phyloP scores from a whole-genome alignment of 2,797 vertebrate species.

The Dallia pectoralis region DNA sequence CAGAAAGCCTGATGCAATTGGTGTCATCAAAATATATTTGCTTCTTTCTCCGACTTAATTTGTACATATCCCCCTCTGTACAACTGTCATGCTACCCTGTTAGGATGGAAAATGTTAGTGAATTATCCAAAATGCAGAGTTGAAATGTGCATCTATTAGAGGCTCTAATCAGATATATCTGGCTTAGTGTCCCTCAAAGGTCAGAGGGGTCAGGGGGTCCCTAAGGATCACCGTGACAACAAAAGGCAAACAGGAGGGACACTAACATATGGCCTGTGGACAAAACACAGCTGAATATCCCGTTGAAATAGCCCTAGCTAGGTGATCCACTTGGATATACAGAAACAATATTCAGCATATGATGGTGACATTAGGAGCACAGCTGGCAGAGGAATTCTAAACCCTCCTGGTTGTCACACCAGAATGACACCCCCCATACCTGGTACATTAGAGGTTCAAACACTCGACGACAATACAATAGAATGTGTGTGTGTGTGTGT shows the following conservation, averaged over 20 bases:
- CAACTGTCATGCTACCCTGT: neutral
- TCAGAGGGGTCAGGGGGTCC: slow-evolving; percentile 62
- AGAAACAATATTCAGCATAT: slow-evolving; percentile 56
- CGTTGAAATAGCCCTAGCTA: slow-evolving; percentile 46
- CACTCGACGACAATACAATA: neutral
- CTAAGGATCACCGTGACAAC: slow-evolving; percentile 64
- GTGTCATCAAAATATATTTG: neutral
- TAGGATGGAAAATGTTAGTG: neutral
- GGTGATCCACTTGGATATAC: slow-evolving; percentile 65
- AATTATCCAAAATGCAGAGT: neutral
- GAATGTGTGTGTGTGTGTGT: slow-evolving; percentile 16
- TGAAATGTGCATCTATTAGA: neutral
- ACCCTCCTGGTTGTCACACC: neutral
- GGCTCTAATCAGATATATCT: slow-evolving; percentile 23
- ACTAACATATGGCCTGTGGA: slow-evolving; percentile 69
- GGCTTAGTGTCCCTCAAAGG: slow-evolving; percentile 53
- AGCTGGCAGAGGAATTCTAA: slow-evolving; percentile 50
- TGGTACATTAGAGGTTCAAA: slow-evolving; percentile 10
- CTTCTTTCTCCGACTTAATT: neutral
- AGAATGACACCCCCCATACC: slow-evolving; percentile 7
- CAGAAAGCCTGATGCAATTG: neutral
- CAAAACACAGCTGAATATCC: slow-evolving; percentile 55
- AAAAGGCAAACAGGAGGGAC: slow-evolving; percentile 57
- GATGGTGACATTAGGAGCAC: slow-evolving; percentile 39
- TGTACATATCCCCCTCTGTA: neutral